Conservation (phyloP, 2,797 vertebrate species). For the Diplodus sargus region DNA sequence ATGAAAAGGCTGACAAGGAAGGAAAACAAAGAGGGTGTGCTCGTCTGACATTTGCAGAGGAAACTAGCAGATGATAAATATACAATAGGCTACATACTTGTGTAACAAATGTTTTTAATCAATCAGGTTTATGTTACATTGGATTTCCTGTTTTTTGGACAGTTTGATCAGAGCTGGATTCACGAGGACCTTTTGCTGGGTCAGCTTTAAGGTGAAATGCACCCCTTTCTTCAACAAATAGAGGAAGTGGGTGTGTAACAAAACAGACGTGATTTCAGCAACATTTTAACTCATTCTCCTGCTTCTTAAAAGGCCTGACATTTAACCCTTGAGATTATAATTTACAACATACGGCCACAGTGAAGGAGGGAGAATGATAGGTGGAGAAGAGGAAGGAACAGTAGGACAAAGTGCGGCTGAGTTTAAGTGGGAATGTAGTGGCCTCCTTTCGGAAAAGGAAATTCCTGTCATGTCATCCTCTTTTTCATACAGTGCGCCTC, state of each 20-base stretch:
- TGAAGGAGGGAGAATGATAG: conserved; percentile 10
- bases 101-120: background rate
- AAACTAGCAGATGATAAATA: conserved; percentile 1
- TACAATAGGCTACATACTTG: background rate
- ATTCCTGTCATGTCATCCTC: conserved; percentile 68
- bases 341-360: conserved; percentile 1
- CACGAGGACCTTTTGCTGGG: conserved; percentile 3
- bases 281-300: background rate
- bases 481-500: conserved; percentile 32
- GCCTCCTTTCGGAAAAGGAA: conserved; percentile 66
- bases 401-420: conserved; percentile 46
- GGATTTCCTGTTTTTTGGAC: too few relatives aligned
- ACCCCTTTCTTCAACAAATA: conserved; percentile 32
- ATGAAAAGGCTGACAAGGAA: background rate
- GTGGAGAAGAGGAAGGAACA: conserved; percentile 41
- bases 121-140: background rate
- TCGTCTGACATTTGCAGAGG: background rate
- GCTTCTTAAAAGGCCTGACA: conserved; percentile 33
- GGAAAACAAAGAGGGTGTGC: background rate
- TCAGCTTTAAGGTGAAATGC: conserved; percentile 32
- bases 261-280: conserved; percentile 6
- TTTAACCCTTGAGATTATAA: conserved; percentile 20
- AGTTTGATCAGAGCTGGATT: background rate
- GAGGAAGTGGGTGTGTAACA: conserved; percentile 41
- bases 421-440: conserved; percentile 28